These are phyloP conservation scores for Eupeodes corollae DNA, from an alignment of 1,140 invertebrate species.

Conservation along the genomic window DNA sequence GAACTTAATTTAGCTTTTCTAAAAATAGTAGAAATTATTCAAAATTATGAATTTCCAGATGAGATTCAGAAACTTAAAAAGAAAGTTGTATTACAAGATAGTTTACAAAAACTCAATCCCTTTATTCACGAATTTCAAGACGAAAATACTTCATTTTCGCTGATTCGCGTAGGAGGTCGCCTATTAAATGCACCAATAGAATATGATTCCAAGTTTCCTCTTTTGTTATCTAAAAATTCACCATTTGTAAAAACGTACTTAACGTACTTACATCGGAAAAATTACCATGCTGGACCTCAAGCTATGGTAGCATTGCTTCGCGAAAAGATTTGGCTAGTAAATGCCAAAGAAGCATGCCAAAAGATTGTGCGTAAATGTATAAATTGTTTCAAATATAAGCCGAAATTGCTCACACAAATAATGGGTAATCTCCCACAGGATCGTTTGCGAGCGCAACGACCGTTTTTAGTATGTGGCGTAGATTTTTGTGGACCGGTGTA, in stretches of 20 bases:
- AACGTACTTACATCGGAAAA: slow-evolving; percentile 1
- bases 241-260: slow-evolving; percentile 3
- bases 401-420: slow-evolving; percentile 3
- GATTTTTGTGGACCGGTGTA: slow-evolving; percentile 8
- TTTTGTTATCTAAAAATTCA: slow-evolving; percentile 1
- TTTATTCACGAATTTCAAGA: too few relatives aligned
- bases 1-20: background rate
- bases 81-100: too few relatives aligned
- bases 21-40: slow-evolving; percentile 2
- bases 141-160: background rate
- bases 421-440: slow-evolving; percentile 3
- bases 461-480: slow-evolving; percentile 6
- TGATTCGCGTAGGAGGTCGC: slow-evolving; percentile 2
- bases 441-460: background rate
- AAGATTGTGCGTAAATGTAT: slow-evolving; percentile 3
- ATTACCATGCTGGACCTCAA: slow-evolving; percentile 4
- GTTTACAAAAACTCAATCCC: too few relatives aligned
- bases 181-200: slow-evolving; percentile 3
- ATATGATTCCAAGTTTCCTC: slow-evolving; percentile 5
- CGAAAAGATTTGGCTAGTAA: slow-evolving; percentile 5
- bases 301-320: slow-evolving; percentile 3
- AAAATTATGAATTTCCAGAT: background rate
- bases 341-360: slow-evolving; percentile 2
- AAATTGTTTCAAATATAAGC: slow-evolving; percentile 6
- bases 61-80: too few relatives aligned